phyloP scores from a whole-genome alignment of 37 sponge, comb jelly and placozoan species.

The Beroe forskalii region DNA sequence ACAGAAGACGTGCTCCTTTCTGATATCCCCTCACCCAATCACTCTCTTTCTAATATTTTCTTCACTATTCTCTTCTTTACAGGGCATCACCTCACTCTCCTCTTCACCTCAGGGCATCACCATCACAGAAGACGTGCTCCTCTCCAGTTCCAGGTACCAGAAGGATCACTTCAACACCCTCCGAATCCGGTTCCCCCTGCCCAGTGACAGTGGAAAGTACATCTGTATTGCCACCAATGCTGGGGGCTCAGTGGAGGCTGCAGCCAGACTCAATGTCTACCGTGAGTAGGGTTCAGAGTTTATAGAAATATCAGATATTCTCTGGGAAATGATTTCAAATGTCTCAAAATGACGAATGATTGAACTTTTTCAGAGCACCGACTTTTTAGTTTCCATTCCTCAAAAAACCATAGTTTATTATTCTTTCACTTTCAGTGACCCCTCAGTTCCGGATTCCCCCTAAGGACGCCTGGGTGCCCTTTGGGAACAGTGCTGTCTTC shows the following conservation, averaged over 20 bases:
- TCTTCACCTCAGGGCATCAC: neutral
- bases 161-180: slow-evolving; percentile 23
- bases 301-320: no score
- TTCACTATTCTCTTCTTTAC: no score
- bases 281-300: neutral
- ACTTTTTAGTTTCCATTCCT: no score
- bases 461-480: slow-evolving; percentile 56
- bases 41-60: no score
- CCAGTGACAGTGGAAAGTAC: slow-evolving; percentile 63
- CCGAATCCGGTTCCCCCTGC: slow-evolving; percentile 5
- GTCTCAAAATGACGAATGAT: no score
- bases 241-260: neutral
- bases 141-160: neutral
- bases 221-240: slow-evolving; percentile 52
- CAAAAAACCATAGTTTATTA: no score
- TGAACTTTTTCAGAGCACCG: no score
- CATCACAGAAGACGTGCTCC: neutral
- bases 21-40: no score
- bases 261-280: slow-evolving; percentile 16
- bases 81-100: no score
- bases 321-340: no score
- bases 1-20: neutral
- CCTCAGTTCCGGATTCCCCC: slow-evolving; percentile 40
- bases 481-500: slow-evolving; percentile 5
- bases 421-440: slow-evolving; percentile 56